Conservation (phyloP, 2,113 vertebrate species). For the Chiloscyllium plagiosum region DNA sequence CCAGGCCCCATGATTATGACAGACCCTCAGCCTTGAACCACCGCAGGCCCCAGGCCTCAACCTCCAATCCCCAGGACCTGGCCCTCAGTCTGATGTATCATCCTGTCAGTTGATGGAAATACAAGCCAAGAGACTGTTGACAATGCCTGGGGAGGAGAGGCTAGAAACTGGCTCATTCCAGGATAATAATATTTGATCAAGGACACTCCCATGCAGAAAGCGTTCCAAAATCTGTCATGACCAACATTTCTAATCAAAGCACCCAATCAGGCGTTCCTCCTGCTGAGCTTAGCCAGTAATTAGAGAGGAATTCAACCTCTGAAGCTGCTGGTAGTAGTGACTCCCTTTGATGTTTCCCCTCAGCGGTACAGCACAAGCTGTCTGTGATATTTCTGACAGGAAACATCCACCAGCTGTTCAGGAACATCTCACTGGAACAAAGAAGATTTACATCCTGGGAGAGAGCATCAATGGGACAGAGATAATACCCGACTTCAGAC, state of each 20-base stretch:
- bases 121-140: too few species aligned
- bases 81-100: too few species aligned
- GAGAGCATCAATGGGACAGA: not conserved
- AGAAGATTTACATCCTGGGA: rapidly evolving
- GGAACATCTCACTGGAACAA: not conserved
- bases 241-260: not conserved
- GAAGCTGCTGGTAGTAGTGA: not conserved
- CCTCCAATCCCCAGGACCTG: too few species aligned
- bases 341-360: not conserved
- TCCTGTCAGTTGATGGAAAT: too few species aligned
- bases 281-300: not conserved
- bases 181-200: not conserved
- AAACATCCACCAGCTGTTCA: not conserved
- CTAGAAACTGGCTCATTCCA: not conserved
- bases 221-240: not conserved
- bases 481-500: not conserved
- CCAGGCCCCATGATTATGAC: not conserved
- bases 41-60: not conserved
- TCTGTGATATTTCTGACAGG: not conserved
- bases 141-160: too few species aligned
- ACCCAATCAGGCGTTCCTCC: not conserved
- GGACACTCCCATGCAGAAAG: not conserved
- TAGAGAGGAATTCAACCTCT: not conserved
- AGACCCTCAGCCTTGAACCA: not conserved
- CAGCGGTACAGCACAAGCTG: not conserved